A percentile compares a stretch with the other conserved stretches of the same genome.
Conservation (phyloP, 1,140 invertebrate genomes). For the Hylyphantes graminicola region DNA sequence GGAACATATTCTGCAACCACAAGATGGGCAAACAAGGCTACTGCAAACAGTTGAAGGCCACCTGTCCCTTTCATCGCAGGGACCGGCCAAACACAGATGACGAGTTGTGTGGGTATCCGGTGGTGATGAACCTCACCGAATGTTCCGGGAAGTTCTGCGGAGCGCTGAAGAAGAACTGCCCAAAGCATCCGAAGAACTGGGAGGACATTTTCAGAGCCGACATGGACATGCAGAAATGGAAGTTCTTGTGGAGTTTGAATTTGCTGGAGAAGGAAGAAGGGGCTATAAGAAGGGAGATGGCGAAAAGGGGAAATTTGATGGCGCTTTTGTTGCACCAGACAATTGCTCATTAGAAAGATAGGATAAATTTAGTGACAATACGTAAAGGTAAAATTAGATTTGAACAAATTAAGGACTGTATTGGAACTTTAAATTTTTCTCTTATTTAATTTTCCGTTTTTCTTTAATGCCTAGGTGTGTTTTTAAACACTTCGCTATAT, state of each 20-base stretch:
- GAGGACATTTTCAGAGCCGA: conserved; percentile 92
- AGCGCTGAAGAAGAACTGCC: conserved; percentile 88
- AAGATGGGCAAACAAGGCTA: conserved; percentile 75
- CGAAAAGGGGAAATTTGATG: conserved; percentile 87
- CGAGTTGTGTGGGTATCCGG: conserved; percentile 88
- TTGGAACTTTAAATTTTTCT: too few relatives aligned
- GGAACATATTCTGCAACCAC: conserved; percentile 47
- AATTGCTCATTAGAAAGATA: conserved; percentile 83
- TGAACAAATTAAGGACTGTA: too few relatives aligned
- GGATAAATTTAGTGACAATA: too few relatives aligned
- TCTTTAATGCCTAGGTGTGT: too few relatives aligned
- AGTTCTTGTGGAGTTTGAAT: conserved; percentile 91
- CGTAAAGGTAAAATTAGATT: too few relatives aligned
- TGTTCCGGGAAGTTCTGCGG: conserved; percentile 76
- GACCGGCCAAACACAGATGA: conserved; percentile 90
- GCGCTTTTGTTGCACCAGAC: conserved; percentile 94
- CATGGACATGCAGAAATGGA: conserved; percentile 76
- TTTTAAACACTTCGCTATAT: too few relatives aligned
- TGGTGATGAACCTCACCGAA: conserved; percentile 74
- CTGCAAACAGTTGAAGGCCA: conserved; percentile 92
- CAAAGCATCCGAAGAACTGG: conserved; percentile 89
- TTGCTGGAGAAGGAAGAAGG: conserved; percentile 91
- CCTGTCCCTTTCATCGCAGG: conserved; percentile 96
- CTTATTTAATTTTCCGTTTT: too few relatives aligned
- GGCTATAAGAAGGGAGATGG: conserved; percentile 82